phyloP scores from a whole-genome alignment of 2,888 invertebrate genomes.

The Andrena bucephala region DNA sequence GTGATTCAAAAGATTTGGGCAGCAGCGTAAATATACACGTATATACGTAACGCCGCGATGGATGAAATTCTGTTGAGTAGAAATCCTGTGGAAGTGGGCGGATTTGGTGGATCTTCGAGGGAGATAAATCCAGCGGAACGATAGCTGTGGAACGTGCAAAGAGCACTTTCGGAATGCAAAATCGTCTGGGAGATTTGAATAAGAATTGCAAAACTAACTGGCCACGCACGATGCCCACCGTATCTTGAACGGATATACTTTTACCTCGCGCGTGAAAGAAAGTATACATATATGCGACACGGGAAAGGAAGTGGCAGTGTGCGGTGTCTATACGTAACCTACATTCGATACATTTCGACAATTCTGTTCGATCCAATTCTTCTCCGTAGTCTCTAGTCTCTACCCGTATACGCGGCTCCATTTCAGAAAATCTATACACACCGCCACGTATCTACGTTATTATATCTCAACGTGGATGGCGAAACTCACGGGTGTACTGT shows the following conservation, averaged over 20 bases:
- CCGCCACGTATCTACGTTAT: conserved; percentile 8
- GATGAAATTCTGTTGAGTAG: not conserved
- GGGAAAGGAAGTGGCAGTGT: conserved; percentile 64
- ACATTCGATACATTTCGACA: conserved; percentile 55
- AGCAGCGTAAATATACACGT: not conserved
- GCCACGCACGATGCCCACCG: conserved; percentile 57
- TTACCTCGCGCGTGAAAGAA: conserved; percentile 62
- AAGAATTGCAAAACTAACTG: conserved; percentile 60
- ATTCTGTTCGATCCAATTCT: conserved; percentile 33
- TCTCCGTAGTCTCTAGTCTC: not conserved
- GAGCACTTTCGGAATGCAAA: conserved; percentile 52
- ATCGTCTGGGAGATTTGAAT: conserved; percentile 56
- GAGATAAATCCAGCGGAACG: conserved; percentile 28
- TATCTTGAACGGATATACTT: conserved; percentile 54
- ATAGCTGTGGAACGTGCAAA: conserved; percentile 5
- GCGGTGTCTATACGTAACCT: conserved; percentile 46
- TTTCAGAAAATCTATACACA: conserved; percentile 20
- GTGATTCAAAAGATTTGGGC: not conserved
- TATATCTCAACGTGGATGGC: conserved; percentile 17
- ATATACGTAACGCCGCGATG: not conserved
- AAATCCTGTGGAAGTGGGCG: conserved; percentile 30
- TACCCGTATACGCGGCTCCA: not conserved
- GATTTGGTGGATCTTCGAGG: conserved; percentile 33
- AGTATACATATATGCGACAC: conserved; percentile 41
- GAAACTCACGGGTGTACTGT: not conserved